Percentiles rank a stretch among this genome's conserved stretches.
Conservation (phyloP, 2,888 invertebrate genomes). For the Esperia sulphurella region DNA sequence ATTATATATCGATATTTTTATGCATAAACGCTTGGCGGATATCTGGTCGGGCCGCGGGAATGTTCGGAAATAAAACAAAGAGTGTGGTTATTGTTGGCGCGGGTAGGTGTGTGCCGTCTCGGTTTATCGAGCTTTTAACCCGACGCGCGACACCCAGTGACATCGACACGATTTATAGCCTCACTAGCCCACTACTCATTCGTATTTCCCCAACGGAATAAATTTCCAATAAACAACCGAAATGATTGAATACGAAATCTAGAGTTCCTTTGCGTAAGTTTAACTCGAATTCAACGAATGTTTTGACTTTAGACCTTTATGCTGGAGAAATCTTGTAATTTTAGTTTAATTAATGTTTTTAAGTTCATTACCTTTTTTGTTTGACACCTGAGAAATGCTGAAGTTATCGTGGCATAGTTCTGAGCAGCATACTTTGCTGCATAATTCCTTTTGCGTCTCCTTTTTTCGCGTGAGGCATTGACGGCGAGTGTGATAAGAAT, state of each 20-base stretch:
- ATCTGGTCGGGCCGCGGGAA: slow-evolving; percentile 60
- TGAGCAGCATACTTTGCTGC: slow-evolving; percentile 24
- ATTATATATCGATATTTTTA: slow-evolving; percentile 80
- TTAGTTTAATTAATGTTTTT: neutral
- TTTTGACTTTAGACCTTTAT: no score
- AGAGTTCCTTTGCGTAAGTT: slow-evolving; percentile 8
- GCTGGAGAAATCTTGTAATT: neutral
- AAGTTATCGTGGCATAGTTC: slow-evolving; percentile 21
- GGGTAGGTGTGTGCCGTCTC: slow-evolving; percentile 73
- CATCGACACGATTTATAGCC: slow-evolving; percentile 74
- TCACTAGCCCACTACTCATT: slow-evolving; percentile 75
- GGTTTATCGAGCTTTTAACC: slow-evolving; percentile 78
- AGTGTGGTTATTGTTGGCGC: slow-evolving; percentile 71
- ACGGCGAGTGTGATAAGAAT: slow-evolving; percentile 28
- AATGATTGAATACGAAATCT: slow-evolving; percentile 54
- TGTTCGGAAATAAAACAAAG: slow-evolving; percentile 73
- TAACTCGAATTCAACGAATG: no score
- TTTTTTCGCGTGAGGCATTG: slow-evolving; percentile 28
- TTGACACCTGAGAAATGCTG: slow-evolving; percentile 25
- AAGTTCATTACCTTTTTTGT: neutral
- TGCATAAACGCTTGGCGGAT: slow-evolving; percentile 77
- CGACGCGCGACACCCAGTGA: slow-evolving; percentile 74
- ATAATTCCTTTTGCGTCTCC: slow-evolving; percentile 35
- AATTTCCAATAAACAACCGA: slow-evolving; percentile 61
- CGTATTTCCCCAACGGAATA: slow-evolving; percentile 70